A percentile compares a stretch with the other conserved stretches of the same genome.
These are phyloP conservation scores for Himantopus leucocephalus DNA, from an alignment of 2,113 vertebrate species.

Conservation along the genomic window DNA sequence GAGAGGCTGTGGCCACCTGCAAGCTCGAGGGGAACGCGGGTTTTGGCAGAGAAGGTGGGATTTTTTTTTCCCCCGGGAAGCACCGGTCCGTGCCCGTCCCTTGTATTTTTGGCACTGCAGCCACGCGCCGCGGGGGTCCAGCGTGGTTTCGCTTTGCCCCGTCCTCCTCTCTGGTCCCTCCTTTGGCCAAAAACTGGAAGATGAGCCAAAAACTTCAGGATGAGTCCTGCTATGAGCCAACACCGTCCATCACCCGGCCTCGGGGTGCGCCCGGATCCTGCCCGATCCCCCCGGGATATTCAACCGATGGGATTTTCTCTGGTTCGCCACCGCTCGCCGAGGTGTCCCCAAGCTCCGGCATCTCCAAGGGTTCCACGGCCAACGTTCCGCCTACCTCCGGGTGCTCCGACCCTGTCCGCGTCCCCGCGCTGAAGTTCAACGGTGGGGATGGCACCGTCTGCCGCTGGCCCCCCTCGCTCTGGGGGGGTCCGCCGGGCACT, in stretches of 20 bases:
- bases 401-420: no score
- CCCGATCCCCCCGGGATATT: fast-evolving
- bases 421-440: fast-evolving
- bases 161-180: no score
- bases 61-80: no score
- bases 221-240: neutral
- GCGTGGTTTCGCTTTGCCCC: no score
- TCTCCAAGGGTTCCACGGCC: neutral
- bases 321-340: fast-evolving
- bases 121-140: fast-evolving
- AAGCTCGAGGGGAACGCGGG: neutral
- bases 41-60: neutral
- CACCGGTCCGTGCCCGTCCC: neutral
- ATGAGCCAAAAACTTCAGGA: neutral
- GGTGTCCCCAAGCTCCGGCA: neutral
- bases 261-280: fast-evolving
- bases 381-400: fast-evolving
- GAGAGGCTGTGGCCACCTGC: neutral
- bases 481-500: fast-evolving
- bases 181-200: neutral
- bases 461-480: neutral
- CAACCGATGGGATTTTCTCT: neutral
- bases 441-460: fast-evolving
- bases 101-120: neutral
- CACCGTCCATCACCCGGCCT: neutral